Base-by-base conservation (phyloP, 1,140 invertebrate genomes). In the Vollenhovia emeryi region DNA sequence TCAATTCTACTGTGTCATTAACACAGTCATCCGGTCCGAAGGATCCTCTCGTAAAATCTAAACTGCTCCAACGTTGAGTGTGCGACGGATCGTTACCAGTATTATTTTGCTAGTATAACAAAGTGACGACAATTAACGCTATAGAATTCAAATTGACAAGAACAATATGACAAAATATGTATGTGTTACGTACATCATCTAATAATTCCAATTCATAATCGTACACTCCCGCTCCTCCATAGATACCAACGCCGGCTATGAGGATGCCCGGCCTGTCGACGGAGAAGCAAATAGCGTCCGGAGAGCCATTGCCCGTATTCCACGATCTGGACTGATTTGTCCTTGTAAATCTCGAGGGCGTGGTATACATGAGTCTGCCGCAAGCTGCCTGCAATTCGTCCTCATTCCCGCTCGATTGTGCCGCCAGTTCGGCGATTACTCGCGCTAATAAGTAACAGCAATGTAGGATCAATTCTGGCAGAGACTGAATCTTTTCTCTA, bases 221-320 rank as follows among this genome's bases (percentile, higher is more conserved):
- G 92, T 98, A 98, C 86, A 96, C 96, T 7, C 98, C 98, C 18
- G 96, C 95, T 6, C 98, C 98, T 13, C 98, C 98, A 94, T 98
- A 99, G 57, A 99, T 97, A 85, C 97, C 97, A 64, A 97, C 97
- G 2, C 99, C 99, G 50, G 97, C 97, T 48, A 99, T 96, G 40
- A 97, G 96, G 69, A 99, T 97, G 1, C 98, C 99, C 0, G 97
- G 95, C 48, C 97, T 95, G 95, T 99, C 99, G 8, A 99, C 99
- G 21, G 97, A 97, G 92, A 99, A 99, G 88, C 98, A 98, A 90
- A 99, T 98, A 5, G 99, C 99, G 95, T 99, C 99, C 0, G 99
- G 98, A 30, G 98, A 98, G 45, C 99, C 99, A 94, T 98, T 99
- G 3, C 98, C 98, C 2, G 98, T 99, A 91, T 99, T 99, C 99